Base-by-base conservation (phyloP, 2,888 invertebrate genomes). In the Rhyacophila evoluta region DNA sequence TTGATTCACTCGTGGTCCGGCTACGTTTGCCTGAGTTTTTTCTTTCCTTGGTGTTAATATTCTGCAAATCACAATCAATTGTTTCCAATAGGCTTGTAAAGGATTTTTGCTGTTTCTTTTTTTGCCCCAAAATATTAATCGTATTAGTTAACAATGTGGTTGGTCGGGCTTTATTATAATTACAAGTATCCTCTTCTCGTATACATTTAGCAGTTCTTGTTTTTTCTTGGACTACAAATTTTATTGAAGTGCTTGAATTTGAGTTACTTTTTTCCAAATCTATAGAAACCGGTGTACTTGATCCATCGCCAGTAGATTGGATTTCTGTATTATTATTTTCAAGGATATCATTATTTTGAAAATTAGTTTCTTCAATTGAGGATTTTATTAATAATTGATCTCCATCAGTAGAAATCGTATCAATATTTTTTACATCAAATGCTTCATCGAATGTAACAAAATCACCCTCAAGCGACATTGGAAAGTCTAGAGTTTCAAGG, bases 241-340 rank as follows among this genome's bases (percentile, higher is more conserved):
- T 55, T 19, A 19, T 55, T 25, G 55, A 55, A 6, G 55, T 55
- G 25, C 55, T 19, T 19, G 55, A 55, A 25, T 19, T 55, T 4
- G 55, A 55, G 19, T 55, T 55, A 55, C 55, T 55, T 10, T 55
- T 55, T 55, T 55, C 55, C 2, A 55, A 55, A 19, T 55, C 55
- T 19, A 55, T 55, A 0, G 55, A 55, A 8, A 25, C 12, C 6
- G 55, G 19, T 8, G 55, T 55, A 55, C 19, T 25, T 1, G 55
- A 55, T 5, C 55, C 55, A 8, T 55, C 55, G 55, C 55, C 15
- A 19, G 25, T 10, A 19, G 19, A 55, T 19, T 19, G 55, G 19
- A 19, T 8, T 10, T 55, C 55, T 0, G 10, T 19, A 55, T 25
- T 55, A 4, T 4, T 6, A 55, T 19, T 19, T 15, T 55, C 55